These are phyloP conservation scores for Hylaeus anthracinus DNA, from an alignment of 1,140 invertebrate genomes.

Conservation along the genomic window DNA sequence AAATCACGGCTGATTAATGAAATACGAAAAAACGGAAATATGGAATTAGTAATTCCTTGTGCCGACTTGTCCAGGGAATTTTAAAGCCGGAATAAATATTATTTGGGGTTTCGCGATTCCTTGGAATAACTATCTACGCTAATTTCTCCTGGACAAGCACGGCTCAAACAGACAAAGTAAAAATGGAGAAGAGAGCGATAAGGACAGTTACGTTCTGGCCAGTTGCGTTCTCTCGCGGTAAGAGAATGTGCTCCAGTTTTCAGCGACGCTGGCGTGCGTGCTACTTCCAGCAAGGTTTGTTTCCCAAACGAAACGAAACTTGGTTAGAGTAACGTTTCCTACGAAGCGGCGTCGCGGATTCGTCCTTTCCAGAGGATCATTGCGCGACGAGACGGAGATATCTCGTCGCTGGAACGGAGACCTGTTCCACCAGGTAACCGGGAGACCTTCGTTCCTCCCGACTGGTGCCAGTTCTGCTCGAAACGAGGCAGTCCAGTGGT, in stretches of 20 bases:
- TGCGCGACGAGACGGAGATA: constrained; percentile 17
- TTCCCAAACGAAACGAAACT: background rate
- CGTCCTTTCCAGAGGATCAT: constrained; percentile 1
- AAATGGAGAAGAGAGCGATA: too few relatives aligned
- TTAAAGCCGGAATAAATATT: too few relatives aligned
- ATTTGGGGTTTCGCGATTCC: too few relatives aligned
- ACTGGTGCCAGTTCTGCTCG: constrained; percentile 15
- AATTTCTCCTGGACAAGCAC: too few relatives aligned
- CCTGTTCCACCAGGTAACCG: constrained; percentile 23
- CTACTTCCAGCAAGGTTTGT: background rate
- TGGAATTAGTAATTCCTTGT: too few relatives aligned
- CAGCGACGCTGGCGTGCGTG: background rate
- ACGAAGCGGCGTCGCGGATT: constrained; percentile 8
- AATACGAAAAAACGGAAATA: too few relatives aligned
- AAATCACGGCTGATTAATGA: too few relatives aligned
- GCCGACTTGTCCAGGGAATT: too few relatives aligned
- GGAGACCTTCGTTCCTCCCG: constrained; percentile 22
- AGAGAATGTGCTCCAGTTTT: constrained; percentile 2
- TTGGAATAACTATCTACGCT: too few relatives aligned
- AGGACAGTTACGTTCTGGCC: too few relatives aligned
- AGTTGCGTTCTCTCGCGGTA: background rate
- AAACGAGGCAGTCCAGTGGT: background rate
- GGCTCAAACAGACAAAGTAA: too few relatives aligned
- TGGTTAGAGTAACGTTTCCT: constrained; percentile 38
- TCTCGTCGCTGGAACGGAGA: constrained; percentile 12